Evolutionary conservation across 2,797 vertebrate species (phyloP).

Genomic region (Sebastes oblongus): DNA sequence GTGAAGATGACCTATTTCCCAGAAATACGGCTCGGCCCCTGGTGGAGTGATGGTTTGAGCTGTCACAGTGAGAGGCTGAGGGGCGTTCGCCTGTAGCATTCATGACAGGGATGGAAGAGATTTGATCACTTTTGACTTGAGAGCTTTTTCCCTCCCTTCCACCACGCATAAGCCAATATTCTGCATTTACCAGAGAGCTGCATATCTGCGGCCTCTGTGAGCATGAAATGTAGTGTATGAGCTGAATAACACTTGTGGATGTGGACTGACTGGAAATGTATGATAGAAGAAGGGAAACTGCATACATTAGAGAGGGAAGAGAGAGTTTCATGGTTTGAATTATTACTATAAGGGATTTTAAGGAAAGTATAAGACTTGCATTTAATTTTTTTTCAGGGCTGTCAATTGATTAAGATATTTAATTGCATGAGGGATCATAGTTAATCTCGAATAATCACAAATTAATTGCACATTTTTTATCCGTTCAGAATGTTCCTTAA

Average conservation of each 20-base stretch:
- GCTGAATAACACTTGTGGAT: constrained; percentile 32
- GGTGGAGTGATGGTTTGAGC: constrained; percentile 48
- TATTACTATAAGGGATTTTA: constrained; percentile 7
- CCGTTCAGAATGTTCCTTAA: too few relatives aligned
- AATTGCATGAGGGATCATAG: too few relatives aligned
- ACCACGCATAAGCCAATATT: constrained; percentile 52
- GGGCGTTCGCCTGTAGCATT: constrained; percentile 44
- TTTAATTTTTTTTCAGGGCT: not conserved
- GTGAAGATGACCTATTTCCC: constrained; percentile 71
- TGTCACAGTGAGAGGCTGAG: constrained; percentile 42
- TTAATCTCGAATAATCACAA: too few relatives aligned
- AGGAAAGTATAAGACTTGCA: not conserved
- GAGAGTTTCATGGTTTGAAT: constrained; percentile 23
- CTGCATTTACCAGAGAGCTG: constrained; percentile 50
- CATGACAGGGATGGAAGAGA: constrained; percentile 40
- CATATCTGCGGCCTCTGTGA: constrained; percentile 29
- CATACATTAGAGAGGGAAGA: not conserved
- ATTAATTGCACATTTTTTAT: too few relatives aligned
- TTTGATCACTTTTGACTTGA: constrained; percentile 49
- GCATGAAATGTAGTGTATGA: constrained; percentile 48
- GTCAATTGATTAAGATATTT: too few relatives aligned
- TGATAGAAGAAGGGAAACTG: not conserved
- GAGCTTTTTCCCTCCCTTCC: constrained; percentile 4
- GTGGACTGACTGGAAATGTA: constrained; percentile 35
- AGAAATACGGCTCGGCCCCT: constrained; percentile 39